phyloP scores from a whole-genome alignment of 92 coral and sea anemone species.

The Blastomussa wellsi region DNA sequence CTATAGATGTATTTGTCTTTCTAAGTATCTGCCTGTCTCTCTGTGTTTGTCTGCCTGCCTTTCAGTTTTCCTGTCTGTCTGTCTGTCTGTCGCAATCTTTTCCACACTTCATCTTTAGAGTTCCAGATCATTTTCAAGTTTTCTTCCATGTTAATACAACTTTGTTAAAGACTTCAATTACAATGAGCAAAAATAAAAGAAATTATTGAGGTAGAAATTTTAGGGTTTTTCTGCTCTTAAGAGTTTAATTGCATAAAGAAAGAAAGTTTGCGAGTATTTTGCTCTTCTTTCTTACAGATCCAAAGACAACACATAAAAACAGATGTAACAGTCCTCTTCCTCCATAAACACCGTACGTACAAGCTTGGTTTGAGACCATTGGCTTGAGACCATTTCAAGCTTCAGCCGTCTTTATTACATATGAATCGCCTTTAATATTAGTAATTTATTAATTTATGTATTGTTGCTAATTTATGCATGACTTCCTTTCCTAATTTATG shows the following conservation, averaged over 20 bases:
- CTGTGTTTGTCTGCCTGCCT: not conserved
- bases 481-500: not conserved
- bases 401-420: not conserved
- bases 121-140: not conserved
- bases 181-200: not conserved
- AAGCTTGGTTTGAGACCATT: not conserved
- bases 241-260: not conserved
- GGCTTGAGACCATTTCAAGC: not conserved
- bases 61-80: not conserved
- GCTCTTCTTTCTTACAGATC: conserved; percentile 12
- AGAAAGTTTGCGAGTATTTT: not conserved
- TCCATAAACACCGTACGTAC: not conserved
- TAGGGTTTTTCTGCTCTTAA: not conserved
- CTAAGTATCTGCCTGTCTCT: too few species aligned
- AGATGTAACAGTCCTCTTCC: not conserved
- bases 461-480: not conserved
- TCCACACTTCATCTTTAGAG: not conserved
- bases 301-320: conserved; percentile 24
- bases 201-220: not conserved
- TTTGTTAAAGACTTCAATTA: not conserved
- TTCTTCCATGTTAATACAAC: not conserved
- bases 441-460: conserved; percentile 4
- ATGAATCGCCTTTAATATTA: not conserved
- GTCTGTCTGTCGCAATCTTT: not conserved
- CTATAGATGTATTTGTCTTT: too few species aligned